A percentile compares a stretch with the other conserved stretches of the same genome.
These are phyloP conservation scores for Chrysomela aeneicollis DNA, from an alignment of 2,888 invertebrate species.

Conservation along the genomic window DNA sequence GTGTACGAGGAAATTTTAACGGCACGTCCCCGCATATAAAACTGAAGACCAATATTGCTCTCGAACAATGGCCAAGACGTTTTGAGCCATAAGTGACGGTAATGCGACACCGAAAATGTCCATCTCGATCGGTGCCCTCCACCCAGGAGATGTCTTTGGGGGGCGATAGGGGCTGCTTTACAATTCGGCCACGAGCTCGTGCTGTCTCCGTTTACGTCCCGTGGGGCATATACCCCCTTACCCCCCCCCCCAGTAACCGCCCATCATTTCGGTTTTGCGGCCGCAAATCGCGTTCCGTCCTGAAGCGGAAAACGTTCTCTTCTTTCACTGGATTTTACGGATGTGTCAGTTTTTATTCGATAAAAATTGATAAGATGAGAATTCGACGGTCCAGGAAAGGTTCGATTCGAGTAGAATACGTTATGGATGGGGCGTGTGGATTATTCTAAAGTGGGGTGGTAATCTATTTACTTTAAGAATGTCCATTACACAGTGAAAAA, in stretches of 20 bases:
- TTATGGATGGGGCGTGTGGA: conserved; percentile 2
- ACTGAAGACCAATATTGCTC: conserved; percentile 18
- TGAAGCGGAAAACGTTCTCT: conserved; percentile 43
- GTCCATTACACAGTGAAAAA: no score
- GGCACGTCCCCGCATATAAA: conserved; percentile 7
- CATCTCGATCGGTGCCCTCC: conserved; percentile 45
- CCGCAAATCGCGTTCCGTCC: conserved; percentile 54
- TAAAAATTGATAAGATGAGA: conserved; percentile 38
- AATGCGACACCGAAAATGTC: conserved; percentile 60
- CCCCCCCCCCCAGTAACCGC: not conserved
- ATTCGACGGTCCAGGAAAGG: conserved; percentile 42
- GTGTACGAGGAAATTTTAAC: not conserved
- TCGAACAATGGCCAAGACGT: conserved; percentile 52
- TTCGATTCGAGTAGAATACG: conserved; percentile 34
- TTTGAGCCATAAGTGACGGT: conserved; percentile 58
- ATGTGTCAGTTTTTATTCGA: conserved; percentile 46
- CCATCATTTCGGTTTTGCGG: conserved; percentile 39
- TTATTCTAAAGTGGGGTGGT: no score
- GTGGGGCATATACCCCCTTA: conserved; percentile 45
- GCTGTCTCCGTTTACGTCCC: conserved; percentile 56
- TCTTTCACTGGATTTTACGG: conserved; percentile 42
- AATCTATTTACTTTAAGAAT: no score
- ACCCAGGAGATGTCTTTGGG: conserved; percentile 48
- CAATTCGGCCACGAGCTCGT: conserved; percentile 55
- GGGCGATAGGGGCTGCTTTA: conserved; percentile 49